Evolutionary conservation across 64 coral and sea anemone species (phyloP), one percentile per base, ranked within the genome.

Genomic region (Astreopora myriophthalma): DNA sequence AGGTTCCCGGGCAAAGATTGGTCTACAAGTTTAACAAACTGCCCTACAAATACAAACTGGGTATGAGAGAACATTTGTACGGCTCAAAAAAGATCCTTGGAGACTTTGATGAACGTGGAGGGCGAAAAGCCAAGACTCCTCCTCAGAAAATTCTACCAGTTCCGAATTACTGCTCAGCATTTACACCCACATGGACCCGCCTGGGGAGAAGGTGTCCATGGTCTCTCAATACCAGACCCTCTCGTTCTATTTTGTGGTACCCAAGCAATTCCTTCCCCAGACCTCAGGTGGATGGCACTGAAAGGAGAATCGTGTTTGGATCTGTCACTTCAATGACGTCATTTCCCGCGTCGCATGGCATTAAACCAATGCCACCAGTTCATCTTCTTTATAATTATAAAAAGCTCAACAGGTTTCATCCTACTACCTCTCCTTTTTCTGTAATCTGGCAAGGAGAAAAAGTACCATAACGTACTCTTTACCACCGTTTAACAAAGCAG

Each of bases 21-120:
- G 97, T 96, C 0, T 99, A 99, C 90, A 99, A 99, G 83, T 99
- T 99, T 35, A 88, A 96, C 30, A 88, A 96, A 29, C 91, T 99
- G 33, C 94, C 97, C 3, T 95, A 99, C 44, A 85, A 87, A 22
- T 99, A 99, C 46, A 68, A 86, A 33, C 93, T 88, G 5, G 72
- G 75, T 34, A 57, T 83, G 32, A 83, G 55, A 38, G 65, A 57
- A 64, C 37, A 55, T 6, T 10, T 6, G 9, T 19, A 20, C 65
- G 32, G 65, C 32, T 22, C 57, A 39, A 63, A 20, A n/a, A n/a
- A n/a, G n/a, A n/a, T n/a, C n/a, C n/a, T n/a, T n/a, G n/a, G n/a
- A n/a, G n/a, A n/a, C n/a, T 9, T 20, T 63, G 48, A 33, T 58
- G 39, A 83, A 32, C 33, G 16, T 3, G 3, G 57, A 83, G 39